Evolutionary conservation across 2,113 vertebrate species (phyloP).

Genomic region (Centropus bengalensis): DNA sequence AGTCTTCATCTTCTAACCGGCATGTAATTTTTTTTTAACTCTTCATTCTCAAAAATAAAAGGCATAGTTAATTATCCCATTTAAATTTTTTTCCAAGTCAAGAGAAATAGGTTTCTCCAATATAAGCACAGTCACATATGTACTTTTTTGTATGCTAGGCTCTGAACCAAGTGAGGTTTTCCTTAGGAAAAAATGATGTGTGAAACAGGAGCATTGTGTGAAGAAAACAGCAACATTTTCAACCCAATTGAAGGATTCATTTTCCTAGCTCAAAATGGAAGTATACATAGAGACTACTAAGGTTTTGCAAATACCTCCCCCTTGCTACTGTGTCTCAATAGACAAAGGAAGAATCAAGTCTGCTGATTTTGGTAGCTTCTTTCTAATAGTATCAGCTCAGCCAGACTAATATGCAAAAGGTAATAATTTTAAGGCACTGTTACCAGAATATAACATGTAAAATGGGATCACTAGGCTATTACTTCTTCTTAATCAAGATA

Average conservation of each 20-base stretch:
- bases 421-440: not conserved
- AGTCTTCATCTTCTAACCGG: not conserved
- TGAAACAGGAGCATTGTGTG: not conserved
- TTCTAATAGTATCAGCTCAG: not conserved
- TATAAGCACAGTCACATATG: not conserved
- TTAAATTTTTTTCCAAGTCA: not conserved
- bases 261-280: not conserved
- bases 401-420: not conserved
- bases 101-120: not conserved
- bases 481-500: not conserved
- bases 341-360: not conserved
- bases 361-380: not conserved
- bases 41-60: not conserved
- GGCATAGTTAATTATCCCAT: not conserved
- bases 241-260: not conserved
- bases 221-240: not conserved
- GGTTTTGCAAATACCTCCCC: not conserved
- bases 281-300: not conserved
- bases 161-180: not conserved
- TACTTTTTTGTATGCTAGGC: not conserved
- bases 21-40: not conserved
- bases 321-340: not conserved
- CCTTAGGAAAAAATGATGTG: not conserved
- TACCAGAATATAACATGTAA: not conserved
- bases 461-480: not conserved